Conservation (phyloP, 2,113 vertebrate species). For the Salvelinus alpinus region DNA sequence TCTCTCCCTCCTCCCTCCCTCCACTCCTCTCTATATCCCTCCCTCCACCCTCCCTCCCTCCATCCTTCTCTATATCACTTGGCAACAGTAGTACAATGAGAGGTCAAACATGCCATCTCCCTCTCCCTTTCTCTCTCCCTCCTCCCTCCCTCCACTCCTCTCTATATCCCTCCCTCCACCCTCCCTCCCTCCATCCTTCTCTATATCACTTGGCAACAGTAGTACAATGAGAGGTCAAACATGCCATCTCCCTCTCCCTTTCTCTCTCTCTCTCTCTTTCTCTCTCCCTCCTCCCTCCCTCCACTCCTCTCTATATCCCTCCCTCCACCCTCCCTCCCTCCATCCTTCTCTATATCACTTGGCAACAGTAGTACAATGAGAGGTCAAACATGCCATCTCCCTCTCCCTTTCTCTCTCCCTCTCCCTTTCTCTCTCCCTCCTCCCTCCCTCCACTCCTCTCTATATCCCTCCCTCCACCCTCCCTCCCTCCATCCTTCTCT, state of each 20-base stretch:
- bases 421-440: background rate
- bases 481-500: background rate
- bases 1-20: slow-evolving; percentile 13
- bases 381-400: background rate
- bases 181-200: slow-evolving; percentile 6
- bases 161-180: background rate
- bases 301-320: background rate
- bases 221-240: no score
- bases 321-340: slow-evolving; percentile 17
- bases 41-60: slow-evolving; percentile 17
- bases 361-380: no score
- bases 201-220: no score
- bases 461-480: slow-evolving; percentile 4
- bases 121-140: background rate
- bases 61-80: background rate
- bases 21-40: background rate
- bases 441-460: background rate
- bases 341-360: slow-evolving; percentile 12
- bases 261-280: background rate
- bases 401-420: background rate
- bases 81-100: no score
- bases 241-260: no score
- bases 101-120: no score
- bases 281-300: no score
- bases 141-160: background rate